phyloP scores from a whole-genome alignment of 2,888 invertebrate genomes.

The Carterocephalus palaemon region DNA sequence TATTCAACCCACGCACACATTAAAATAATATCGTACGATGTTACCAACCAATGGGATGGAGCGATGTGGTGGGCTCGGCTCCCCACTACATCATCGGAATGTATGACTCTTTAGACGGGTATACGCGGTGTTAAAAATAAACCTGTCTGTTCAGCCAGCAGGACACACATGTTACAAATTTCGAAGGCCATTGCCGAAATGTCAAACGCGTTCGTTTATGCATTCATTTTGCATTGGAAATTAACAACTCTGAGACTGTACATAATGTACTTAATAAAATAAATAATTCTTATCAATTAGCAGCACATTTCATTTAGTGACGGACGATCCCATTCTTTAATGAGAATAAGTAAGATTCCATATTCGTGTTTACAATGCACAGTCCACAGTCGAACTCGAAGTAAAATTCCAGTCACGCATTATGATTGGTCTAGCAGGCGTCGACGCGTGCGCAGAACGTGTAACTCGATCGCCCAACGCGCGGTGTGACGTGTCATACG shows the following conservation, averaged over 20 bases:
- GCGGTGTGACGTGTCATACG: slow-evolving; percentile 36
- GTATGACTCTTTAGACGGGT: slow-evolving; percentile 63
- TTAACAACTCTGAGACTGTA: no score
- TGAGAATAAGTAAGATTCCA: slow-evolving; percentile 8
- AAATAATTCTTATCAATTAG: no score
- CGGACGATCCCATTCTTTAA: no score
- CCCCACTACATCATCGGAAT: slow-evolving; percentile 69
- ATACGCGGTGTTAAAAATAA: slow-evolving; percentile 76
- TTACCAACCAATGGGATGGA: slow-evolving; percentile 56
- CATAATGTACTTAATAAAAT: no score
- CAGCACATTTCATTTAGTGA: no score
- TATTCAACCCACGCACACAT: slow-evolving; percentile 54
- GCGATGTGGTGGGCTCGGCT: slow-evolving; percentile 72
- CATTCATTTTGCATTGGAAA: slow-evolving; percentile 13
- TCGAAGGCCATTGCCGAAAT: slow-evolving; percentile 60
- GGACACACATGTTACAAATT: slow-evolving; percentile 49
- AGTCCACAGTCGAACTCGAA: slow-evolving; percentile 4
- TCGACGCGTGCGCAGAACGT: slow-evolving; percentile 53
- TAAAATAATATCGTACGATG: slow-evolving; percentile 71
- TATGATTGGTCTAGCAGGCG: slow-evolving; percentile 44
- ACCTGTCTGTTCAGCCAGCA: slow-evolving; percentile 66
- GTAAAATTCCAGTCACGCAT: slow-evolving; percentile 40
- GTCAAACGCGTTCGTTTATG: slow-evolving; percentile 27
- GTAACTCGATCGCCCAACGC: slow-evolving; percentile 47
- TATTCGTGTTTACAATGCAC: no score